Evolutionary conservation across 2,888 invertebrate species (phyloP), one percentile per base, ranked within the genome.

Genomic region (Ochropleura plecta): DNA sequence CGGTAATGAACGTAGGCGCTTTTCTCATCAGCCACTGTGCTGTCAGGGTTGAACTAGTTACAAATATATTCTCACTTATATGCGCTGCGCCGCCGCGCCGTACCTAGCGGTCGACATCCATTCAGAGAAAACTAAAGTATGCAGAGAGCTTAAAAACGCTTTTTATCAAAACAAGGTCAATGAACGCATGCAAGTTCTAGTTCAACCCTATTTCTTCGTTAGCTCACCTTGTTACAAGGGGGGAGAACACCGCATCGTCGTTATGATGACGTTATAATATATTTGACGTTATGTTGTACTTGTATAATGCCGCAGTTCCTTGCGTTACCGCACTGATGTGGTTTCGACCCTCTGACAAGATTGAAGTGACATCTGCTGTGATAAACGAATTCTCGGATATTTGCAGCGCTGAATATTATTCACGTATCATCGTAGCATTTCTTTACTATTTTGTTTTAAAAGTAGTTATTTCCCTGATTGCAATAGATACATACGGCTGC

Each of bases 361-460:
- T 65, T 46, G 70, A 71, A 64, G 10, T 69, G 70, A 79, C 77
- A 60, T 78, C 53, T 79, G 73, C 87, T 84, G 85, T 85, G 85
- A 85, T 85, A 86, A 74, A 81, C 49, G 70, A 78, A 84, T 77
- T 76, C 78, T 77, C 78, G 66, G 72, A 78, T 66, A 84, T 51
- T 79, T 77, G 76, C 74, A 71, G 74, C 76, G 67, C 77, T 76
- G 63, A 84, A 82, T 73, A 76, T 81, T 49, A 59, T 81, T 71
- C 74, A 80, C 63, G 59, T 76, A 78, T 77, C 81, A 70, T 67
- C 76, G 40, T 71, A 81, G 71, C 78, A 82, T 79, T 85, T 85
- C 69, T 74, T 76, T 83, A 83, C 86, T 86, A 88, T 90, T 90
- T 90, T 90, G 87, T 90, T 89, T 88, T 88, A 89, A 86, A 89